Conservation (phyloP, 2,888 invertebrate genomes). For the Melieria crassipennis region DNA sequence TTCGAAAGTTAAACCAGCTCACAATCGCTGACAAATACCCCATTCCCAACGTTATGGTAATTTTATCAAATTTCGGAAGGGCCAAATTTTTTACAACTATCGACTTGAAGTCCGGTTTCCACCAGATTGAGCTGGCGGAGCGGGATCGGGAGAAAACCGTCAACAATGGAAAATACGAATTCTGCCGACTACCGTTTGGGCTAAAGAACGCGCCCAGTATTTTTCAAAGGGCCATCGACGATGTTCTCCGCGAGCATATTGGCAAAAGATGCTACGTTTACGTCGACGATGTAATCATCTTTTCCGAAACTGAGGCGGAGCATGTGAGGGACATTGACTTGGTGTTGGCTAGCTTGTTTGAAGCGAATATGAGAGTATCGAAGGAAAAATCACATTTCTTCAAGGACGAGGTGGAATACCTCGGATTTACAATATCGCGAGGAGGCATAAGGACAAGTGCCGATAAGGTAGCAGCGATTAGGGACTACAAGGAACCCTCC, state of each 20-base stretch:
- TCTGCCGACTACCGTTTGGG: slow-evolving; percentile 34
- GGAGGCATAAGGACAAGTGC: slow-evolving; percentile 13
- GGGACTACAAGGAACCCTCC: slow-evolving; percentile 12
- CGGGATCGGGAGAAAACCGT: slow-evolving; percentile 32
- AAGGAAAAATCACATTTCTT: slow-evolving; percentile 34
- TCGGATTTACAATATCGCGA: slow-evolving; percentile 13
- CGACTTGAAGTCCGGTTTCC: slow-evolving; percentile 35
- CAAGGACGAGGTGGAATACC: slow-evolving; percentile 21
- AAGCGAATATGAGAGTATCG: slow-evolving; percentile 34
- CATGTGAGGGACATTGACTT: background rate
- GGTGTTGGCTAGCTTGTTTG: slow-evolving; percentile 18
- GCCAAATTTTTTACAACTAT: slow-evolving; percentile 22
- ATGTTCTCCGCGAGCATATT: slow-evolving; percentile 34
- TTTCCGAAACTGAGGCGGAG: too few species aligned
- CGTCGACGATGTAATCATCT: too few species aligned
- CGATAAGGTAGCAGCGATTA: background rate
- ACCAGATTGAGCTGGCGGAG: slow-evolving; percentile 35
- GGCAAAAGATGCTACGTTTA: slow-evolving; percentile 10
- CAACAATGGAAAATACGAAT: slow-evolving; percentile 34
- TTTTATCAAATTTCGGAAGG: slow-evolving; percentile 28
- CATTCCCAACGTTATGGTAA: slow-evolving; percentile 28
- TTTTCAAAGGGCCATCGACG: slow-evolving; percentile 36
- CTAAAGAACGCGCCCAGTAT: slow-evolving; percentile 35
- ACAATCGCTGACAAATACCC: slow-evolving; percentile 34
- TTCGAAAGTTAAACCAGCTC: slow-evolving; percentile 28